phyloP scores from a whole-genome alignment of 2,113 vertebrate species.

The Neodon shergylaensis region DNA sequence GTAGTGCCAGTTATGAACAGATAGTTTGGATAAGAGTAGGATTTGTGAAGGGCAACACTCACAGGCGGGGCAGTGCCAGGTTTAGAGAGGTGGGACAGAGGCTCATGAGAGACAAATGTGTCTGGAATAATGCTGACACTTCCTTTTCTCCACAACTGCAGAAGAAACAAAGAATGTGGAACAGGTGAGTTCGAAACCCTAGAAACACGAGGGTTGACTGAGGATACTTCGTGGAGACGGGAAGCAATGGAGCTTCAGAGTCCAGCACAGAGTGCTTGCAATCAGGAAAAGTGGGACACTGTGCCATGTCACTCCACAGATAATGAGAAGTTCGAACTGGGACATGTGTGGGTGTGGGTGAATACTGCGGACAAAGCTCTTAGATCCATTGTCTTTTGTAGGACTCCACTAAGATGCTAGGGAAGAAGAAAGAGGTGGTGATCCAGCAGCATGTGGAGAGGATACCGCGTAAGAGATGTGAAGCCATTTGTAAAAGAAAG shows the following conservation, averaged over 20 bases:
- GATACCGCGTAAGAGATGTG: background rate
- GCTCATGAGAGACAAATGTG: background rate
- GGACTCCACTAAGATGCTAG: background rate
- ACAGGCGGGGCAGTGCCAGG: background rate
- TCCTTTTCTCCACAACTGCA: background rate
- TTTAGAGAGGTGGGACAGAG: background rate
- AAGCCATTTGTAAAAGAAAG: background rate
- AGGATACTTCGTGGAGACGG: background rate
- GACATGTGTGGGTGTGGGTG: background rate
- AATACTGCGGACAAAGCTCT: background rate
- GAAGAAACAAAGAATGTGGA: background rate
- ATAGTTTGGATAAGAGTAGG: background rate
- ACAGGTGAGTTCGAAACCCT: background rate
- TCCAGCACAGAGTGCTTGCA: background rate
- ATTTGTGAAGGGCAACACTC: background rate
- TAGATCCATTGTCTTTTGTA: background rate
- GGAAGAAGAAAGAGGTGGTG: background rate
- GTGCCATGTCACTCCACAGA: background rate
- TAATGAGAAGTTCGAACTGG: background rate
- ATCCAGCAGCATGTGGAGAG: background rate
- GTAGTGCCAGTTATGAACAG: background rate
- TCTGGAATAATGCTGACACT: background rate
- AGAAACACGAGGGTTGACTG: background rate
- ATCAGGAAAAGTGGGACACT: background rate
- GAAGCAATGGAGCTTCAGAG: background rate